These are phyloP conservation scores for Oncopeltus fasciatus DNA, from an alignment of 1,140 invertebrate species.

Conservation along the genomic window DNA sequence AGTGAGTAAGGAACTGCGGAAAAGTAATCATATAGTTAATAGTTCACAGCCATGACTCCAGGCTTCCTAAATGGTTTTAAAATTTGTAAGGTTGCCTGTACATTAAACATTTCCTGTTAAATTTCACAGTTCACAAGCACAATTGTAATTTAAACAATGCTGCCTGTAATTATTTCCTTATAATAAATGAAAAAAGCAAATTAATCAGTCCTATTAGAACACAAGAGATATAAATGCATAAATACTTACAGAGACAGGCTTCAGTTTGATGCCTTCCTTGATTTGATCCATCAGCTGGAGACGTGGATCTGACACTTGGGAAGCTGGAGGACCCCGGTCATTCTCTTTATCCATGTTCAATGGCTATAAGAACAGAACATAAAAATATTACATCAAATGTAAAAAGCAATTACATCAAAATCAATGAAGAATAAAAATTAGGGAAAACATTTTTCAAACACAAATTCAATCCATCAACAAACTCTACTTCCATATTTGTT, in stretches of 20 bases:
- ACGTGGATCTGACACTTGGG: conserved; percentile 34
- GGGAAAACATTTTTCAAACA: neutral
- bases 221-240: too few species aligned
- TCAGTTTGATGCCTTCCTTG: conserved; percentile 57
- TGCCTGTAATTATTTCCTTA: too few species aligned
- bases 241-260: conserved; percentile 37
- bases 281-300: conserved; percentile 66
- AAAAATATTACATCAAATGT: neutral
- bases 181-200: too few species aligned
- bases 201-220: too few species aligned
- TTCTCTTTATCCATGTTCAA: neutral
- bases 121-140: too few species aligned
- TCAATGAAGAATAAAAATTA: neutral
- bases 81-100: too few species aligned
- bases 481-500: neutral
- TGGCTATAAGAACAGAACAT: neutral
- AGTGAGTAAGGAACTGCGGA: too few species aligned
- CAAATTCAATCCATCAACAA: neutral
- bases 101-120: too few species aligned
- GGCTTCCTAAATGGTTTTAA: too few species aligned
- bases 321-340: neutral
- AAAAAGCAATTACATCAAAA: neutral
- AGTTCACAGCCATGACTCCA: too few species aligned
- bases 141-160: too few species aligned
- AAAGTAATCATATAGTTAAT: too few species aligned